A percentile compares a stretch with the other conserved stretches of the same genome.
These are phyloP conservation scores for Poeciliopsis prolifica DNA, from an alignment of 2,113 vertebrate species.

Conservation along the genomic window DNA sequence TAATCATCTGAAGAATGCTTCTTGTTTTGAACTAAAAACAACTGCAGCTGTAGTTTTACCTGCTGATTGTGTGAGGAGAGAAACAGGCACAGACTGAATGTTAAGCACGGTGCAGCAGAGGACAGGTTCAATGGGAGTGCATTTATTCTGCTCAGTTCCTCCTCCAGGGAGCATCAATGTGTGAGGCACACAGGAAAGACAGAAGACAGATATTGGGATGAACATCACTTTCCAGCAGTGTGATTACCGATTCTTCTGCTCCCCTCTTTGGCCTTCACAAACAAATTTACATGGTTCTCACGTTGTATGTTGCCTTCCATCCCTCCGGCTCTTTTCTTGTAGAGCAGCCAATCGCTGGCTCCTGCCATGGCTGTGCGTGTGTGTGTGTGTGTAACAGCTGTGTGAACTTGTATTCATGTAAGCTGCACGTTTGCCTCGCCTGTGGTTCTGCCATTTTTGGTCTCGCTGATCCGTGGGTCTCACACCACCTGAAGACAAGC, in stretches of 20 bases:
- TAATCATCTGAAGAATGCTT: background rate
- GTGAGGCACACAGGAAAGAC: constrained; percentile 8
- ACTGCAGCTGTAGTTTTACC: background rate
- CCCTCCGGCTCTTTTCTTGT: constrained; percentile 27
- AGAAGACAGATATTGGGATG: background rate
- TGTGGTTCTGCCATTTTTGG: constrained; percentile 42
- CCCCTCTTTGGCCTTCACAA: constrained; percentile 20
- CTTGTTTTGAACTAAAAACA: background rate
- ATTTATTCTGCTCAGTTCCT: constrained; percentile 29
- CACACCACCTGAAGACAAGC: constrained; percentile 55
- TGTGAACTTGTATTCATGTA: constrained; percentile 9
- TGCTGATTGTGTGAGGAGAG: background rate
- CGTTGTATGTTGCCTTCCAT: constrained; percentile 11
- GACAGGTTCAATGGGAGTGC: constrained; percentile 2
- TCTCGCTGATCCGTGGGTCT: constrained; percentile 47
- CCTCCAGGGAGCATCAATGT: constrained; percentile 14
- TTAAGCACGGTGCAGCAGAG: constrained; percentile 5
- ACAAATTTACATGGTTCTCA: constrained; percentile 41
- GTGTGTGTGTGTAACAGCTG: constrained; percentile 8
- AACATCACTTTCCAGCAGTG: constrained; percentile 26
- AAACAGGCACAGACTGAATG: constrained; percentile 17
- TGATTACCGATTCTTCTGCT: constrained; percentile 50
- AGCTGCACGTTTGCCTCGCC: constrained; percentile 37
- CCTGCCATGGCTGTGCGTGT: constrained; percentile 1
- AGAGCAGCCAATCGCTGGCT: constrained; percentile 21